Percentiles rank a stretch among this genome's conserved stretches.
These are phyloP conservation scores for Gandaritis pyraliata DNA, from an alignment of 2,888 invertebrate genomes.

Conservation along the genomic window DNA sequence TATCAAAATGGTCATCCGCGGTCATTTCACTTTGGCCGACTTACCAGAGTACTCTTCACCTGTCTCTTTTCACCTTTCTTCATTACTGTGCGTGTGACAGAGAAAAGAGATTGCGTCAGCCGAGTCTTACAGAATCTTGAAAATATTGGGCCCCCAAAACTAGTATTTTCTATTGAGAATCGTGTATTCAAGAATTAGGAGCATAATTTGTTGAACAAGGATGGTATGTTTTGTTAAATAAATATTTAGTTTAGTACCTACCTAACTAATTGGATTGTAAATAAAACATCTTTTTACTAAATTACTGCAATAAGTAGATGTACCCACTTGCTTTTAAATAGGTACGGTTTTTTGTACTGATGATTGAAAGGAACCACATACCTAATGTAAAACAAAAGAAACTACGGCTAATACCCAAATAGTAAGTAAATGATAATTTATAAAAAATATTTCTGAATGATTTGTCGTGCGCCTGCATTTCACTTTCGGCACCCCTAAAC, in stretches of 20 bases:
- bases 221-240: neutral
- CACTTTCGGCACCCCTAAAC: too few species aligned
- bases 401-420: too few species aligned
- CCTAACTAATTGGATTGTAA: neutral
- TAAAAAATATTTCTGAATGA: too few species aligned
- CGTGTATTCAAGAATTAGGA: neutral
- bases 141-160: constrained; percentile 61
- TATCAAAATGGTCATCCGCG: constrained; percentile 78
- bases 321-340: neutral
- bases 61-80: constrained; percentile 56
- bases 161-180: constrained; percentile 45
- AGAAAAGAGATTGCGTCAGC: constrained; percentile 47
- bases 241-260: neutral
- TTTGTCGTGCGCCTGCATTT: too few species aligned
- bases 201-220: neutral
- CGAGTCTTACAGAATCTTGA: constrained; percentile 50
- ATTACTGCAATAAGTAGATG: neutral
- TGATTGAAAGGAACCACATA: too few species aligned
- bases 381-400: too few species aligned
- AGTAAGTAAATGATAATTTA: too few species aligned
- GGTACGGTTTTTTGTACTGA: too few species aligned
- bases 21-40: constrained; percentile 84
- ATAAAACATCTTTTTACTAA: neutral
- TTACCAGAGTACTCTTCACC: constrained; percentile 66
- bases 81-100: constrained; percentile 46